phyloP scores from a whole-genome alignment of 2,113 vertebrate species.

The Hydrochoerus hydrochaeris region DNA sequence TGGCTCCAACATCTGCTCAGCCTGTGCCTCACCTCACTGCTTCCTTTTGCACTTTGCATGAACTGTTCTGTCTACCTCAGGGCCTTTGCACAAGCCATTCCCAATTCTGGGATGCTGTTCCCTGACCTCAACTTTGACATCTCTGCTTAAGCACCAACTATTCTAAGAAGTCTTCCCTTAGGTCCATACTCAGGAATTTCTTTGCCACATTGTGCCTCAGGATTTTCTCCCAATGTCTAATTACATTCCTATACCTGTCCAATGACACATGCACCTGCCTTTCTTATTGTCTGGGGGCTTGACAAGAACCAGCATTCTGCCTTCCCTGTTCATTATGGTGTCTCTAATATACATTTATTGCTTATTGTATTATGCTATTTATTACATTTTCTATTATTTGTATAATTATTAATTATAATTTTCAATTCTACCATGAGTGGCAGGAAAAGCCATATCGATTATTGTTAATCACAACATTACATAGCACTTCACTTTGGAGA shows the following conservation, averaged over 20 bases:
- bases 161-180: background rate
- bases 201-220: background rate
- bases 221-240: background rate
- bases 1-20: background rate
- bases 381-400: constrained; percentile 8
- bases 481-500: background rate
- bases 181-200: background rate
- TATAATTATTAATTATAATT: constrained; percentile 23
- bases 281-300: background rate
- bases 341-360: background rate
- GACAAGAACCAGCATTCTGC: background rate
- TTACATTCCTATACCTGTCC: background rate
- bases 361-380: background rate
- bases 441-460: background rate
- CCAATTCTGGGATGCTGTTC: background rate
- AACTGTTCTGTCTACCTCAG: background rate
- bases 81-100: background rate
- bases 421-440: background rate
- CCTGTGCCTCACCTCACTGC: background rate
- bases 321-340: background rate
- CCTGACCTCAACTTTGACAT: background rate
- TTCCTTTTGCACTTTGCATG: background rate
- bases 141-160: background rate
- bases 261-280: background rate
- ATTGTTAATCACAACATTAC: background rate